Conservation (phyloP, 2,888 invertebrate species). For the Lycophotia porphyrea region DNA sequence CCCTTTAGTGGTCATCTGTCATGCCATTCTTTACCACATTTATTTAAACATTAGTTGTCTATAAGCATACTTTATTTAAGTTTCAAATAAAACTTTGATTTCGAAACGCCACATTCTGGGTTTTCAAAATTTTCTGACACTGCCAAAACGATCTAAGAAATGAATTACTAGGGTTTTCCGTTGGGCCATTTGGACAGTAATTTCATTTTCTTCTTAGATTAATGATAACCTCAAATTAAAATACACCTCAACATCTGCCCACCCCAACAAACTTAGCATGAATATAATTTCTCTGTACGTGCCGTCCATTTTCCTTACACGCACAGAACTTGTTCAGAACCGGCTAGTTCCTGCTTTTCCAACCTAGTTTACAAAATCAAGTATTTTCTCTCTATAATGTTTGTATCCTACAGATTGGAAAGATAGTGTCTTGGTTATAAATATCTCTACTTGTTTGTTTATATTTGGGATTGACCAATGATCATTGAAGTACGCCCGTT, state of each 20-base stretch:
- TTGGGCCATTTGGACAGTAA: no score
- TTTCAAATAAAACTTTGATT: not conserved
- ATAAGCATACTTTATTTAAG: not conserved
- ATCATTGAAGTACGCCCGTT: no score
- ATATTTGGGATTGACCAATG: not conserved
- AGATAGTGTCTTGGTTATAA: constrained; percentile 26
- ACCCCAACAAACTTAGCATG: constrained; percentile 1
- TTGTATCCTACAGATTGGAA: constrained; percentile 43
- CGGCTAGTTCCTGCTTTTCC: constrained; percentile 64
- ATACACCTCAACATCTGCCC: not conserved
- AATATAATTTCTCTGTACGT: constrained; percentile 46
- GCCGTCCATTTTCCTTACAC: constrained; percentile 45
- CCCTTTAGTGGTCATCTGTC: accelerated
- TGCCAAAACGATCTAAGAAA: not conserved
- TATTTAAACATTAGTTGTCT: not conserved
- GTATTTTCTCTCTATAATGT: constrained; percentile 62
- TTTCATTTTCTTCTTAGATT: no score
- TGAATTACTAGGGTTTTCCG: no score
- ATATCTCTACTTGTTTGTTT: not conserved
- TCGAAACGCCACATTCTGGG: not conserved
- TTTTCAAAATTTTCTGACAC: not conserved
- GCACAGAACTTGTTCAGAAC: constrained; percentile 54
- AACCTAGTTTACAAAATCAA: constrained; percentile 58
- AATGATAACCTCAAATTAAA: not conserved
- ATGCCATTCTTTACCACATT: not conserved